Conservation (phyloP, 2,113 vertebrate species). For the Clupea harengus region DNA sequence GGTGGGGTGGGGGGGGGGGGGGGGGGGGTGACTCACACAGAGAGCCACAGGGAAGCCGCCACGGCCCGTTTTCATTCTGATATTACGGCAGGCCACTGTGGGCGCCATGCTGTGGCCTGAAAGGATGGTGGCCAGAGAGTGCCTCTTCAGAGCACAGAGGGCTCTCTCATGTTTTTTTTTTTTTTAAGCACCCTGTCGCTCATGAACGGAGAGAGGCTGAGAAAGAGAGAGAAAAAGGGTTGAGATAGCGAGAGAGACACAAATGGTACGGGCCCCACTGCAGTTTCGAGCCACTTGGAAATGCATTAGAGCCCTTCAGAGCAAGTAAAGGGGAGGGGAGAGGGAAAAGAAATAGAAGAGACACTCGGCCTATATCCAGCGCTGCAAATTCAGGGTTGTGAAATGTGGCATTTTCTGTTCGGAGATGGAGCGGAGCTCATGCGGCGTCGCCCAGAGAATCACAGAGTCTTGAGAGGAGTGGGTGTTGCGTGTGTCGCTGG, state of each 20-base stretch:
- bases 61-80: background rate
- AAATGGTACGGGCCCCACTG: constrained; percentile 32
- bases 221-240: background rate
- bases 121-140: background rate
- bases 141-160: background rate
- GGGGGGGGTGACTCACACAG: background rate
- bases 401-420: constrained; percentile 1
- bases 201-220: background rate
- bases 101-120: background rate
- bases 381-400: background rate
- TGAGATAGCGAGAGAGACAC: background rate
- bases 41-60: background rate
- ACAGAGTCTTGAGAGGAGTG: background rate
- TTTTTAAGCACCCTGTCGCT: constrained; percentile 11
- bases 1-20: too few relatives aligned
- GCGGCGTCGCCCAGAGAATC: background rate
- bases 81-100: background rate
- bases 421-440: background rate
- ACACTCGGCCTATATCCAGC: background rate
- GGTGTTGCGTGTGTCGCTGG: background rate
- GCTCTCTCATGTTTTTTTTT: background rate
- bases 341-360: background rate
- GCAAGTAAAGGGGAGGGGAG: background rate
- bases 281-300: constrained; percentile 57
- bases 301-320: constrained; percentile 56